Evolutionary conservation across 2,113 vertebrate genomes (phyloP), one percentile per base, ranked within the genome.

Genomic region (Tursiops truncatus): DNA sequence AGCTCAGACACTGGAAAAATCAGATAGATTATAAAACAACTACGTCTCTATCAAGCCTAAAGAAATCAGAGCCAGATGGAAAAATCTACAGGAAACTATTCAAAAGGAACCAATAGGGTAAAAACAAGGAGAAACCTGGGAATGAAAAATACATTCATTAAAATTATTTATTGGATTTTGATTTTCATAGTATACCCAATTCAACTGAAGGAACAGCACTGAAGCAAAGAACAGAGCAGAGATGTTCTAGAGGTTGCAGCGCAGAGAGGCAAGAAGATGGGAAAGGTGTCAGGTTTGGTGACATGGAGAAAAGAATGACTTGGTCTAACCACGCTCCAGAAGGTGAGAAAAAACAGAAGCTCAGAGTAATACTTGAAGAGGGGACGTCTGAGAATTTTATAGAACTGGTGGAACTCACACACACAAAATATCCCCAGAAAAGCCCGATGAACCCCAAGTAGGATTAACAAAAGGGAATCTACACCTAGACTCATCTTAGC

Each of bases 181-280:
- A 8, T 8, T 4, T 7, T n/a, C 28, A 21, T 0, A 6, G 41
- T 0, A 47, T 8, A 47, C 11, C 26, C 50, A 10, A 3, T 14
- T 62, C 68, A 23, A 21, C 33, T 2, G 25, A 63, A 83, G 56
- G 41, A 50, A 33, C 26, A 10, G 12, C 1, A 3, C 5, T 20
- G 11, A 21, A 31, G 3, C 3, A 38, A 31, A 36, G 7, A 7
- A 41, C 2, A 58, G 68, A 20, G 23, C 17, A 13, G 44, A 68
- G 28, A 44, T 5, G 9, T 56, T 4, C 4, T 4, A 33, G 53
- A 10, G 53, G 14, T 44, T 3, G 36, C 25, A 7, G 25, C 36
- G 33, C 28, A 44, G 86, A 17, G 20, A 23, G n/a, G 28, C 50
- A 10, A 17, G 33, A 15, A 6, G 36, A 11, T 13, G 21, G 36